Evolutionary conservation across 37 sponge, comb jelly and placozoan species (phyloP).

Genomic region (Petrosia ficiformis): DNA sequence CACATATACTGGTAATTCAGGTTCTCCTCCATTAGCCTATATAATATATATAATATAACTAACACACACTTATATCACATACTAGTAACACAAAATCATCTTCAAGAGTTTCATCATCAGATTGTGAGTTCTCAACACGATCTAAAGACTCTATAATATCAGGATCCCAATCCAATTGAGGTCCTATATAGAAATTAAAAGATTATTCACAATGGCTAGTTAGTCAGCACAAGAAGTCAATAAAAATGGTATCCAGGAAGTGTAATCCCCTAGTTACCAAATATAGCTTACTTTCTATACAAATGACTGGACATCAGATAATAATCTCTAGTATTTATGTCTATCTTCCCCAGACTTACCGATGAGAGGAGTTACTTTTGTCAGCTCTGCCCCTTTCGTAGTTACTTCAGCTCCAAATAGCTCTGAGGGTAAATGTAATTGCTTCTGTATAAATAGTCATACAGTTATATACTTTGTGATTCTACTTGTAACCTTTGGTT

Average conservation of each 20-base stretch:
- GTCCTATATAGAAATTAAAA: conserved; percentile 45
- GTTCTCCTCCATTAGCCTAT: conserved; percentile 60
- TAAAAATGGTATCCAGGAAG: too few relatives aligned
- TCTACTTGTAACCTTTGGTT: not conserved
- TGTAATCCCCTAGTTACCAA: too few relatives aligned
- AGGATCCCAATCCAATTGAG: conserved; percentile 86
- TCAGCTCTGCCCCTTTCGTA: conserved; percentile 53
- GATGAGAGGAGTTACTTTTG: conserved; percentile 59
- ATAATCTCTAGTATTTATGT: not conserved
- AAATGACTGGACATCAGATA: not conserved
- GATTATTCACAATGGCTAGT: not conserved
- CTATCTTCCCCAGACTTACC: conserved; percentile 25
- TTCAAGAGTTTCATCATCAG: conserved; percentile 68
- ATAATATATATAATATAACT: not conserved
- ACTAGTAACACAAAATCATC: conserved; percentile 89
- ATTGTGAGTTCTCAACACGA: conserved; percentile 54
- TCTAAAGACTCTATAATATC: conserved; percentile 96
- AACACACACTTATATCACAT: not conserved
- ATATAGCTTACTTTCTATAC: too few relatives aligned
- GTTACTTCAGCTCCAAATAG: conserved; percentile 74
- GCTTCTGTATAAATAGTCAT: not conserved
- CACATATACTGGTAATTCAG: conserved; percentile 53
- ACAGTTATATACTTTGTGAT: not conserved
- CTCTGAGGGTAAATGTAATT: conserved; percentile 51
- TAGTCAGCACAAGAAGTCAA: too few relatives aligned